Conservation (phyloP, 53 echinoderm and acorn worm genomes). For the Actinopyga echinites region DNA sequence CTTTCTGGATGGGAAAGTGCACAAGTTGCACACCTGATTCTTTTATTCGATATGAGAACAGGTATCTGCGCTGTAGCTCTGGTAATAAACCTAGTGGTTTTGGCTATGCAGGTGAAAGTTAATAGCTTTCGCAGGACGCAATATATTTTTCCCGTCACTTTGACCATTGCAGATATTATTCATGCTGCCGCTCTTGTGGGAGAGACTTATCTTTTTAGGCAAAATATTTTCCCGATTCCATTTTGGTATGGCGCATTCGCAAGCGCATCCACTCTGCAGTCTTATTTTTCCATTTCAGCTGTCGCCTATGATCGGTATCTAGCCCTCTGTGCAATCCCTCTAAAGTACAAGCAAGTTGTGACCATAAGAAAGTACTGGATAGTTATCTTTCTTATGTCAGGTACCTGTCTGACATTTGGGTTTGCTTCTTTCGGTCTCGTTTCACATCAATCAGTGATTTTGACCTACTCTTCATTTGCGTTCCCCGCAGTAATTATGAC, state of each 20-base stretch:
- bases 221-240: not conserved
- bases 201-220: not conserved
- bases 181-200: not conserved
- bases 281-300: not conserved
- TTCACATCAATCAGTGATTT: too few relatives aligned
- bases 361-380: not conserved
- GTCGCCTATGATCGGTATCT: not conserved
- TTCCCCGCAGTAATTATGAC: not conserved
- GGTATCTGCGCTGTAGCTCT: not conserved
- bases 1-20: too few relatives aligned
- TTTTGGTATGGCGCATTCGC: not conserved
- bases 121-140: not conserved
- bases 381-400: not conserved
- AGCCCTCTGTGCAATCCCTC: not conserved
- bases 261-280: not conserved
- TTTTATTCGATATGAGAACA: not conserved
- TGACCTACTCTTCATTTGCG: too few relatives aligned
- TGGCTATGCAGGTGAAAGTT: constrained; percentile 3
- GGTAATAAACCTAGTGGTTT: not conserved
- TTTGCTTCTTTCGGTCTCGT: too few relatives aligned
- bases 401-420: too few relatives aligned
- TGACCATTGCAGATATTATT: not conserved
- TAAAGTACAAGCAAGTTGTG: not conserved
- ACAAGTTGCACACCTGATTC: not conserved
- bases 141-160: not conserved